Evolutionary conservation across 2,797 vertebrate species (phyloP), one percentile per base, ranked within the genome.

Genomic region (Bryconaethiops microstoma): DNA sequence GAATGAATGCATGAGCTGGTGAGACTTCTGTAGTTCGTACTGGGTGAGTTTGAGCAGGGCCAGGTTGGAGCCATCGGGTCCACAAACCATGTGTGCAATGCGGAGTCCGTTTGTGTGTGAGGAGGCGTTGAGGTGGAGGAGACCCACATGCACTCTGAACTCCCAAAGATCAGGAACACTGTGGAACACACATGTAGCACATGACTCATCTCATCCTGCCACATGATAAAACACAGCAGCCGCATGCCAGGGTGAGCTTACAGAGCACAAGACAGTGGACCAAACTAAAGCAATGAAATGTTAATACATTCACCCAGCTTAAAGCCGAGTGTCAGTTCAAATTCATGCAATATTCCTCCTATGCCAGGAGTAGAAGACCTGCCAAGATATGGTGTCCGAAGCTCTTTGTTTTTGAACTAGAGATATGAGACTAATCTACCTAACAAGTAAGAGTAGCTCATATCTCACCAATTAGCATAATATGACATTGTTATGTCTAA

Each of bases 131-230:
- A 99, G 95, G 85, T 97, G 96, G n/a, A 93, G 95, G 29, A 98
- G 93, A 64, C 98, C 98, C 25, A 98, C 95, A 93, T 95, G 97
- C 39, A 96, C 96, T 71, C 95, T 96, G 90, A 98, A 98, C 69
- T 97, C 96, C 86, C 92, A 95, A 74, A 99, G 91, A 83, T 97
- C 96, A 87, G 95, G 97, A 90, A 97, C 94, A 67, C 97, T 98
- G 92, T 70, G 19, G 69, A 82, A 74, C 54, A 67, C 29, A 71
- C 60, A 64, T 21, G 45, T 79, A 3, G 84, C 45, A 81, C 17
- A 35, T 25, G 77, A 67, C 35, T 76, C 40, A 40, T 25, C 7
- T 73, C 64, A 48, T 65, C 45, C n/a, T 21, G 70, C 23, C 21
- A 39, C 35, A 77, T 39, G 74, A 76, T 64, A 59, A 74, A 57